phyloP scores from a whole-genome alignment of 2,888 invertebrate genomes.

The Thera obeliscata region DNA sequence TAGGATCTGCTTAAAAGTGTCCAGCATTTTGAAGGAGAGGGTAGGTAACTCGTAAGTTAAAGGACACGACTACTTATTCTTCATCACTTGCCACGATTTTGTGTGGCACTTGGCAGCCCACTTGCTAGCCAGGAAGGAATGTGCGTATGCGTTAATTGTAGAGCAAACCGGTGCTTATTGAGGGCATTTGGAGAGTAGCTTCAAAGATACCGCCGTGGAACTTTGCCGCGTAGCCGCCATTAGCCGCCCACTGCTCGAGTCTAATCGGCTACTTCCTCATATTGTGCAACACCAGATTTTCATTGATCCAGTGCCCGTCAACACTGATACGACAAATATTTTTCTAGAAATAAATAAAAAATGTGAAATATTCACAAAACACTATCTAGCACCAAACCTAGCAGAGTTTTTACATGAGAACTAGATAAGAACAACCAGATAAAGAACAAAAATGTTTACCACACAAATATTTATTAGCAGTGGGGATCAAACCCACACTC shows the following conservation, averaged over 20 bases:
- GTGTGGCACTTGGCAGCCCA: slow-evolving; percentile 11
- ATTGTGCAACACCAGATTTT: slow-evolving; percentile 26
- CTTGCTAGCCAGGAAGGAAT: slow-evolving; percentile 53
- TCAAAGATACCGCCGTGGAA: slow-evolving; percentile 66
- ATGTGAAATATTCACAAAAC: too few relatives aligned
- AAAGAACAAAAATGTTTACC: too few relatives aligned
- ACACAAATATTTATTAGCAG: too few relatives aligned
- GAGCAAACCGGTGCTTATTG: slow-evolving; percentile 77
- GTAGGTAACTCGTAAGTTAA: too few relatives aligned
- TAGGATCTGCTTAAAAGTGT: too few relatives aligned
- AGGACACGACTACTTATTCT: slow-evolving; percentile 2
- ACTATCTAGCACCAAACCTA: too few relatives aligned
- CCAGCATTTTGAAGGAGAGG: too few relatives aligned
- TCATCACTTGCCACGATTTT: slow-evolving; percentile 5
- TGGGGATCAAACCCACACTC: too few relatives aligned
- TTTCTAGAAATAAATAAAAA: too few relatives aligned
- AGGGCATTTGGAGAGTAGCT: slow-evolving; percentile 66
- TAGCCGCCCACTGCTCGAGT: slow-evolving; percentile 54
- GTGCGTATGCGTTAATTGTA: slow-evolving; percentile 69
- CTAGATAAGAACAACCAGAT: too few relatives aligned
- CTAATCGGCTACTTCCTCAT: slow-evolving; percentile 40
- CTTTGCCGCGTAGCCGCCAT: slow-evolving; percentile 40
- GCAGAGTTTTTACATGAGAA: too few relatives aligned
- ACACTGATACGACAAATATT: not conserved
- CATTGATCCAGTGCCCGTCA: not conserved